These are phyloP conservation scores for Pachypeltis micranthus DNA, from an alignment of 1,140 invertebrate species.

Conservation along the genomic window DNA sequence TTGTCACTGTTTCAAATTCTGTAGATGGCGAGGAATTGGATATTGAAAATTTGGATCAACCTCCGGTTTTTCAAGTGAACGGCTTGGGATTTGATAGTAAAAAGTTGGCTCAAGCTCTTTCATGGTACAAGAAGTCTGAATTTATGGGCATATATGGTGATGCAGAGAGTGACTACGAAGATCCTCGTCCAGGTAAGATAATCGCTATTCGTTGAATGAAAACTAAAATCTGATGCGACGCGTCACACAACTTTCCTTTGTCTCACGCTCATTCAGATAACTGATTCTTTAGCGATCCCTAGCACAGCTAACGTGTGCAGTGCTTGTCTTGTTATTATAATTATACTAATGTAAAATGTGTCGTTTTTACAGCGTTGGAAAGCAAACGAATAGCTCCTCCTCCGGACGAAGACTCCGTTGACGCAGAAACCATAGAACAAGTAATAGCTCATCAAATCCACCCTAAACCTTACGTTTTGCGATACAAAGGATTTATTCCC, in stretches of 20 bases:
- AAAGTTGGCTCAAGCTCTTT: conserved; percentile 11
- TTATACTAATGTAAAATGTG: no score
- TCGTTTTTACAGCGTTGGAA: no score
- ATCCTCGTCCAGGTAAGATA: background rate
- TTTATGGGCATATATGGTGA: background rate
- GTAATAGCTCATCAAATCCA: background rate
- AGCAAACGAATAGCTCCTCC: no score
- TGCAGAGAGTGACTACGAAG: background rate
- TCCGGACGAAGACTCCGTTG: no score
- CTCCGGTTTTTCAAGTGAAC: conserved; percentile 10
- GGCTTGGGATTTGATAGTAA: conserved; percentile 13
- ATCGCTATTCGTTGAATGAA: no score
- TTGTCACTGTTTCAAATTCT: no score
- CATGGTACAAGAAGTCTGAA: conserved; percentile 12
- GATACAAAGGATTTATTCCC: background rate
- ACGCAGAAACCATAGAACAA: background rate
- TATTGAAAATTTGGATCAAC: conserved; percentile 16
- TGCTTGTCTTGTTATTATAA: no score
- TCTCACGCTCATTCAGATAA: no score
- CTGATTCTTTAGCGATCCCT: no score
- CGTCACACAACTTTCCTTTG: no score
- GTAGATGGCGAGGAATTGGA: conserved; percentile 17
- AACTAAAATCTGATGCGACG: no score
- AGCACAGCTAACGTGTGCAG: no score
- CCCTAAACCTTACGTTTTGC: background rate